Evolutionary conservation across 2,797 vertebrate species (phyloP).

Genomic region (Parotocinclus haroldoi): DNA sequence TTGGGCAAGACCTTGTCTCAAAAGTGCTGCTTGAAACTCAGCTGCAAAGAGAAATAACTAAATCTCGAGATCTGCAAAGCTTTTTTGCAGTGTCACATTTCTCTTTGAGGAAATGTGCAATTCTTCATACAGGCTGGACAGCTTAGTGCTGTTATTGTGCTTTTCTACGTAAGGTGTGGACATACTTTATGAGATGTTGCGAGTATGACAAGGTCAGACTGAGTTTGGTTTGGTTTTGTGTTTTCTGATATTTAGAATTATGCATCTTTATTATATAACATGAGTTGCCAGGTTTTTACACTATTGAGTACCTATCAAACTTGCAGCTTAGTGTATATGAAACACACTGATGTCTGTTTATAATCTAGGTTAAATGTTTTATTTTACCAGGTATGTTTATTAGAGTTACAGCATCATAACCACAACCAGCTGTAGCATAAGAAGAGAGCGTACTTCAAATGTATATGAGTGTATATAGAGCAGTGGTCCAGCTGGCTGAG

Average conservation of each 20-base stretch:
- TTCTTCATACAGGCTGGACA: constrained; percentile 14
- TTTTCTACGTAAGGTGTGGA: constrained; percentile 19
- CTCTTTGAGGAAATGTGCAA: constrained; percentile 11
- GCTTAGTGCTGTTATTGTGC: constrained; percentile 4
- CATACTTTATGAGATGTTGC: constrained; percentile 13
- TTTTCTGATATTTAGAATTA: background rate
- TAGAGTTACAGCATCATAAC: constrained; percentile 10
- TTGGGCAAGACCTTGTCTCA: constrained; percentile 25
- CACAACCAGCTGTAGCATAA: constrained; percentile 7
- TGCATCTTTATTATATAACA: too few relatives aligned
- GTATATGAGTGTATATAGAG: constrained; percentile 7
- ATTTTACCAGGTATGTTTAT: too few relatives aligned
- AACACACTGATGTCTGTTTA: too few relatives aligned
- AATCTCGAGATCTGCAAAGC: constrained; percentile 16
- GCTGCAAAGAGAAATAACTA: constrained; percentile 7
- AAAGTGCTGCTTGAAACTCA: constrained; percentile 3
- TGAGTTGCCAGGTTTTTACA: too few relatives aligned
- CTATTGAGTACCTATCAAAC: too few relatives aligned
- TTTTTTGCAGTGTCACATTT: constrained; percentile 17
- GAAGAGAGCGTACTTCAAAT: constrained; percentile 9
- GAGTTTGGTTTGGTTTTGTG: constrained; percentile 12
- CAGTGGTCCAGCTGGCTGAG: constrained; percentile 20
- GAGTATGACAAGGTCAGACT: constrained; percentile 23
- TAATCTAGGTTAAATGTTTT: too few relatives aligned
- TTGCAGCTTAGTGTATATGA: too few relatives aligned